These are phyloP conservation scores for Spea bombifrons DNA, from an alignment of 2,113 vertebrate genomes.

Conservation along the genomic window DNA sequence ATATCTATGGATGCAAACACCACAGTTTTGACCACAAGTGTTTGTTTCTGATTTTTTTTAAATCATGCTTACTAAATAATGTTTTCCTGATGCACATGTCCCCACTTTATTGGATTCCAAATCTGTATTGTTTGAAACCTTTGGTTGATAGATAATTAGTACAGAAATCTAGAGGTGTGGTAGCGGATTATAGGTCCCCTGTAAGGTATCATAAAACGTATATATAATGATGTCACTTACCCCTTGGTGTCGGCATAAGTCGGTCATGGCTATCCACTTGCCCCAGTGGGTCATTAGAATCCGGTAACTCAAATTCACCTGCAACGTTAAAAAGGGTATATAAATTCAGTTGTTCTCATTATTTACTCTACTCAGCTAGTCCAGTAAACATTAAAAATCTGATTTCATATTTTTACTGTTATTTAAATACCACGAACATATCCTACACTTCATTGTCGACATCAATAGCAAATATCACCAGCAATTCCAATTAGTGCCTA, in stretches of 20 bases:
- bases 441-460: not conserved
- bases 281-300: slow-evolving; percentile 67
- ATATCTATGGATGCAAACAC: no score
- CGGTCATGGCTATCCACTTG: slow-evolving; percentile 68
- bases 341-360: not conserved
- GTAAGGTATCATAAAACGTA: not conserved
- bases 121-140: no score
- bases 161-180: no score
- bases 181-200: no score
- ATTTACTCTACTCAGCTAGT: not conserved
- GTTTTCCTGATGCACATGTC: no score
- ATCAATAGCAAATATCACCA: no score
- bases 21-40: no score
- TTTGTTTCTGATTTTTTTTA: no score
- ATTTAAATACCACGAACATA: not conserved
- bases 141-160: no score
- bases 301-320: slow-evolving; percentile 69
- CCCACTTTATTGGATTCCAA: no score
- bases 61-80: no score
- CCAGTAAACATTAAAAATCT: not conserved
- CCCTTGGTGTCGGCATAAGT: slow-evolving; percentile 75
- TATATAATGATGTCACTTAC: slow-evolving; percentile 55
- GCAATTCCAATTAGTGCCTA: no score
- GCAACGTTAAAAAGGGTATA: slow-evolving; percentile 35
- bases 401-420: not conserved